phyloP scores from a whole-genome alignment of 2,888 invertebrate species.

The Anthrax anthrax region DNA sequence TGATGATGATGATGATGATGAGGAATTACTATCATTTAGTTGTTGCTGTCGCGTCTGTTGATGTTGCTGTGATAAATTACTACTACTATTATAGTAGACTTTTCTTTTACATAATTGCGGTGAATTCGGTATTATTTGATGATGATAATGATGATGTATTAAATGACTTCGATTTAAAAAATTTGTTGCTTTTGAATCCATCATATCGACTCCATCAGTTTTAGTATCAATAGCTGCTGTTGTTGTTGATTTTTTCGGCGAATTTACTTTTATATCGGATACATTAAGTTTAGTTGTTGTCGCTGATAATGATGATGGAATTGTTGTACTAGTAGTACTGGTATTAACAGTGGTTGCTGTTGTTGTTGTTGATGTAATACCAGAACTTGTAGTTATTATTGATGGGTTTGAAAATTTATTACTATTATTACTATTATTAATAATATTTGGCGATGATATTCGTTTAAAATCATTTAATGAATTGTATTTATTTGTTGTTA shows the following conservation, averaged over 20 bases:
- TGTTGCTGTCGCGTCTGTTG: slow-evolving; percentile 6
- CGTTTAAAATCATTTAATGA: slow-evolving; percentile 12
- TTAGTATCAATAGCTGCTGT: too few relatives aligned
- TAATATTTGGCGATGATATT: slow-evolving; percentile 1
- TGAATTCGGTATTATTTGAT: slow-evolving; percentile 9
- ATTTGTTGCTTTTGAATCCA: too few relatives aligned
- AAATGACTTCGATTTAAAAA: not conserved
- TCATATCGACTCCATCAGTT: too few relatives aligned
- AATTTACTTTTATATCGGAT: too few relatives aligned
- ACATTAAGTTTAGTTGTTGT: not conserved
- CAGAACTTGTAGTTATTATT: not conserved
- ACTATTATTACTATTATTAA: slow-evolving; percentile 4
- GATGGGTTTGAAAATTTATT: not conserved
- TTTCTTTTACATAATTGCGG: slow-evolving; percentile 9
- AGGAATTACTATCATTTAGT: slow-evolving; percentile 1
- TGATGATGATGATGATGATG: slow-evolving; percentile 4
- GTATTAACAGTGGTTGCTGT: slow-evolving; percentile 13
- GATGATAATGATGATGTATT: not conserved
- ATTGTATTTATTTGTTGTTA: slow-evolving; percentile 10
- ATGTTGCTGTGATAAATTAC: not conserved
- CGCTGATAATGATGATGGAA: not conserved
- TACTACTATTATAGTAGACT: slow-evolving; percentile 4
- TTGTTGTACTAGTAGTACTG: slow-evolving; percentile 4
- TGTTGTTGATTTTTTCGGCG: not conserved
- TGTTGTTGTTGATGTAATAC: slow-evolving; percentile 14